Evolutionary conservation across 2,113 vertebrate species (phyloP), one percentile per base, ranked within the genome.

Genomic region (Eonycteris spelaea): DNA sequence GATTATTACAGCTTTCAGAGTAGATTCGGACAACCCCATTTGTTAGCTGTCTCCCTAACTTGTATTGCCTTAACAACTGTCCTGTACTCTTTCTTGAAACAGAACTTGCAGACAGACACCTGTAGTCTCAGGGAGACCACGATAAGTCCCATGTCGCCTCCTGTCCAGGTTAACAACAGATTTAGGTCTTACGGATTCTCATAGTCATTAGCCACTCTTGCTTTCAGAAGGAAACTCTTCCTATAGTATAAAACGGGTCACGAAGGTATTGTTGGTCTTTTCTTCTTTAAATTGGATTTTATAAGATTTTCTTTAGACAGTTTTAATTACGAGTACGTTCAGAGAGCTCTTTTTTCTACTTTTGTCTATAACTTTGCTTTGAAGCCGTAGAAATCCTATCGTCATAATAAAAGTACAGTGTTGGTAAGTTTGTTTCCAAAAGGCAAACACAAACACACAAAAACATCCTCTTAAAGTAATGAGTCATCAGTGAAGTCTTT

Each of bases 71-170:
- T 51, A 24, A 16, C 26, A 74, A 68, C 13, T 28, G 21, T 15
- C 43, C 51, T 86, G 40, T 22, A 9, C 15, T 21, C 7, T 89
- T 78, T 87, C 2, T 71, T 45, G 13, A 45, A 10, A 10, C 6
- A 1, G 26, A 70, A 67, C 13, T 73, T 59, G 13, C 1, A 15
- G 1, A 13, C 1, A 15, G 1, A 16, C 16, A 43, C 4, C 45
- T 53, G 9, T 28, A 10, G 21, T 43, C 15, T 85, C 43, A 12
- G 3, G 15, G 22, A 61, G 45, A 30, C n/a, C 24, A 8, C 19
- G 19, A 13, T 26, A 26, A 40, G 6, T 35, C 40, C 43, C 33
- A 4, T 1, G 28, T 33, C 24, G 67, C 30, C 5, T 82, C 2
- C 30, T 38, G 2, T 30, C 48, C 70, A 84, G 24, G 19, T 48